Evolutionary conservation across 2,888 invertebrate genomes (phyloP), one percentile per base, ranked within the genome.

Genomic region (Prosopocoilus inquinatus): DNA sequence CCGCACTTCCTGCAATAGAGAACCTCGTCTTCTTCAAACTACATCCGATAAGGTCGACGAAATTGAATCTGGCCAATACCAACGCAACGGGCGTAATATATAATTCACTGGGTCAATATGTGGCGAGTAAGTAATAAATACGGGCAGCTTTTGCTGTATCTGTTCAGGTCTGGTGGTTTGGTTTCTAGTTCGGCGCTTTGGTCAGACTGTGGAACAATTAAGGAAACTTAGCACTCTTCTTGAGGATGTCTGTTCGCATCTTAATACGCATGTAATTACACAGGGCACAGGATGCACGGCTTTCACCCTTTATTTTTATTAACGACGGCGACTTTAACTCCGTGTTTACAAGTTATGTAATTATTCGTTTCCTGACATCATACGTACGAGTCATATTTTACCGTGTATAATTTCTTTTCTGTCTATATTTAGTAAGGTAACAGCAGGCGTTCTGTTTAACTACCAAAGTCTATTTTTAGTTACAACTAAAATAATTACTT

Each of bases 21-120:
- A 28, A 28, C 20, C 20, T 28, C 20, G 20, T 28, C 20, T 28
- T 28, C 20, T 28, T 28, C 20, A 28, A 28, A 28, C 20, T 41
- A 16, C 9, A 47, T 47, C 41, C 53, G 41, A 47, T 53, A 47
- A 53, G 43, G 38, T 41, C 47, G 53, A 36, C 38, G 53, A 53
- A 53, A 53, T 41, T 53, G 53, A 53, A 47, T 53, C 53, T 50
- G 12, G 41, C 41, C 33, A 34, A 47, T 53, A 47, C 32, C 47
- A 34, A 11, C 41, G 13, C n/a, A n/a, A n/a, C n/a, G n/a, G n/a
- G 12, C 39, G 47, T 47, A 47, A 43, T 41, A 53, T 47, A 53
- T 53, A 53, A 53, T 53, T 53, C 53, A 53, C 53, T 53, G 41
- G 53, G 53, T 53, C 53, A 53, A 53, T 53, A 53, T 53, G 53